A percentile compares a stretch with the other conserved stretches of the same genome.
Conservation (phyloP, 2,113 vertebrate species). For the Burhinus oedicnemus region DNA sequence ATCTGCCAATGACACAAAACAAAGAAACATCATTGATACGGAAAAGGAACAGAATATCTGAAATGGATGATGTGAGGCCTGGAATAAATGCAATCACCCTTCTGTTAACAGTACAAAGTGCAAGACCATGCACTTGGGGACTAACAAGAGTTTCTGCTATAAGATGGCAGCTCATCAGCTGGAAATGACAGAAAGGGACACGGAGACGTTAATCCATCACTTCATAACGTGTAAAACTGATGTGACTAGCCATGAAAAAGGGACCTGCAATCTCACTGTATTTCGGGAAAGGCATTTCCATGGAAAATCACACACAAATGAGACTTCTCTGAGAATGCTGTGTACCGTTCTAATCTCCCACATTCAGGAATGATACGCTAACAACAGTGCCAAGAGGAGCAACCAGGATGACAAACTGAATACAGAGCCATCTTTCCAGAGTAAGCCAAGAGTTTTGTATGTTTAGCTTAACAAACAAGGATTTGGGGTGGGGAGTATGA, state of each 20-base stretch:
- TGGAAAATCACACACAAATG: background rate
- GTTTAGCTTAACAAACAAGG: background rate
- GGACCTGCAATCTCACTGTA: background rate
- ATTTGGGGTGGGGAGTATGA: background rate
- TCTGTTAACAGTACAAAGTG: background rate
- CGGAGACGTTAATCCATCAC: fast-evolving
- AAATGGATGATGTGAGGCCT: background rate
- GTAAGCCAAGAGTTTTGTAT: background rate
- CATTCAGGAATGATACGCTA: background rate
- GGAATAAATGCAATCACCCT: background rate
- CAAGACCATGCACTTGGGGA: background rate
- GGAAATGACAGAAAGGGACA: background rate
- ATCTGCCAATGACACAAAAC: background rate
- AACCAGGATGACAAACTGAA: background rate
- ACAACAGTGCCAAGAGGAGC: background rate
- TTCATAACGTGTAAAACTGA: background rate
- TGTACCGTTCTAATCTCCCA: background rate
- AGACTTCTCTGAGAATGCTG: background rate
- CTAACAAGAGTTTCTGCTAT: background rate
- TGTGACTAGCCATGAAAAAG: background rate
- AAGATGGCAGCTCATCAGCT: background rate
- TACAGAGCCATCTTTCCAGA: background rate
- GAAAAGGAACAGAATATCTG: background rate
- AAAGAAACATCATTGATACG: background rate
- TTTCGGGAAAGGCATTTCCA: background rate